Evolutionary conservation across 2,797 vertebrate species (phyloP).

Genomic region (Hylomyscus alleni): DNA sequence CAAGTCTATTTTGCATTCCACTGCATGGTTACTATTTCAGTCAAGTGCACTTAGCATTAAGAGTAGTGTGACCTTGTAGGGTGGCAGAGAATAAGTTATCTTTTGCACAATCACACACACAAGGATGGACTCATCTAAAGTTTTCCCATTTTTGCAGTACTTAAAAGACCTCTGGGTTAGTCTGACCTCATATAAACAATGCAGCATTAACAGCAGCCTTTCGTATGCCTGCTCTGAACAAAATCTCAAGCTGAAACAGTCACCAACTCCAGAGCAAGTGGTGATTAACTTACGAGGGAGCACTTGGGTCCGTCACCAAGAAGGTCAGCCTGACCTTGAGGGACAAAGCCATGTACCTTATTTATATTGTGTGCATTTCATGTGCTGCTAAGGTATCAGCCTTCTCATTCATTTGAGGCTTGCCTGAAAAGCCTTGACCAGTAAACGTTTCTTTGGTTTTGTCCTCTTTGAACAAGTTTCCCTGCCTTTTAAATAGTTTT

Average conservation of each 20-base stretch:
- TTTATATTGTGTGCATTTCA: constrained; percentile 86
- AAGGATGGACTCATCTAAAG: constrained; percentile 83
- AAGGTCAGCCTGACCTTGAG: constrained; percentile 90
- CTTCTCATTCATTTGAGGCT: constrained; percentile 72
- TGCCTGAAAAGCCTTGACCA: constrained; percentile 74
- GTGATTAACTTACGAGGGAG: constrained; percentile 91
- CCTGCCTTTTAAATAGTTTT: not conserved
- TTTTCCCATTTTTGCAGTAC: constrained; percentile 85
- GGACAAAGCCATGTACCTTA: constrained; percentile 85
- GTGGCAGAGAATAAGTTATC: constrained; percentile 82
- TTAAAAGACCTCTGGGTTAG: constrained; percentile 89
- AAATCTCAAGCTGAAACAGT: constrained; percentile 88
- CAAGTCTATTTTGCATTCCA: constrained; percentile 76
- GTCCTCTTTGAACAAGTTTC: not conserved
- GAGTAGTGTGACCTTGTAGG: constrained; percentile 83
- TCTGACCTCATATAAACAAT: constrained; percentile 90
- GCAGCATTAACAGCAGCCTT: constrained; percentile 87
- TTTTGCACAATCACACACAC: constrained; percentile 80
- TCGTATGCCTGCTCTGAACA: constrained; percentile 87
- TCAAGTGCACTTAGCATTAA: constrained; percentile 81
- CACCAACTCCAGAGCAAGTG: constrained; percentile 86
- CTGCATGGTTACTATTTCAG: constrained; percentile 69
- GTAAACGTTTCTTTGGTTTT: not conserved
- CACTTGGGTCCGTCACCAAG: constrained; percentile 88
- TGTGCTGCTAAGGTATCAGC: constrained; percentile 49